Evolutionary conservation across 2,888 invertebrate genomes (phyloP), one percentile per base, ranked within the genome.

Genomic region (Rosalia funebris): DNA sequence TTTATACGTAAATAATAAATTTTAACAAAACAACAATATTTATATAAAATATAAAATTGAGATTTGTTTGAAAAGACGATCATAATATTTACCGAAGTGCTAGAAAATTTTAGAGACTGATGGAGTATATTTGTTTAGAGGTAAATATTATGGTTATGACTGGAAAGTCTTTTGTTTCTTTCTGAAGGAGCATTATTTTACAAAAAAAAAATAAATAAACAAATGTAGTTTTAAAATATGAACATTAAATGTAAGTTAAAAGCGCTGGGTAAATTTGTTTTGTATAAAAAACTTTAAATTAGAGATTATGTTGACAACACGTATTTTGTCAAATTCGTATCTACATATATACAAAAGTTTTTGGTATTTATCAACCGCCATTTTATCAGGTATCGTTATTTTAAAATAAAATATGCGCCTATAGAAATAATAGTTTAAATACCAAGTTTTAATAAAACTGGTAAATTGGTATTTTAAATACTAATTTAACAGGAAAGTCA

Each of bases 301-400:
- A 61, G 50, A 63, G 57, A 54, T 36, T 53, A 44, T 58, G 57
- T 62, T 57, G 61, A 56, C 61, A 68, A 65, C 57, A 66, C 63
- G 65, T 65, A 62, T 71, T 66, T 63, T 66, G 68, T 68, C 71
- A 68, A 71, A 57, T 60, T 36, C 34, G 34, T 63, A 66, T 68
- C 16, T 66, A 66, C 64, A 68, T 74, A 75, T 75, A 63, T 75
- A 74, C 73, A 75, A 62, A 65, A 65, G 63, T 73, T 71, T 74
- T 76, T 77, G 74, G 74, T 76, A 75, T 72, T 71, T 65, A 68
- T 44, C 39, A 63, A 66, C 66, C 65, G 60, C 55, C 68, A 68
- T 67, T 66, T 69, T 57, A 68, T 75, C 75, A 75, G 74, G 74
- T 75, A 75, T 73, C 73, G 45, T 60, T 66, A 53, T 58, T 59